phyloP scores from a whole-genome alignment of 2,113 vertebrate genomes.

The Collichthys lucidus region DNA sequence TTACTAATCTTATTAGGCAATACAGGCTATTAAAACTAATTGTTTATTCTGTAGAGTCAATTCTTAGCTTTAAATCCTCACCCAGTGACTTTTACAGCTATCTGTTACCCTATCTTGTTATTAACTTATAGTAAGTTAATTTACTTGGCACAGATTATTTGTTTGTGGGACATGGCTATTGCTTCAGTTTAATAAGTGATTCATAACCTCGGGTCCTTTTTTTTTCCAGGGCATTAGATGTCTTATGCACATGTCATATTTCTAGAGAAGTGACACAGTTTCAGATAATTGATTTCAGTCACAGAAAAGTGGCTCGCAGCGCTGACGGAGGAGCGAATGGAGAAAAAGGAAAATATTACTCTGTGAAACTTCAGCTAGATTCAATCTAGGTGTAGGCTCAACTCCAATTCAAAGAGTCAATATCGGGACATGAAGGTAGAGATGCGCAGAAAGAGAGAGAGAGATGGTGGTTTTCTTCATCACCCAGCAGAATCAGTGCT shows the following conservation, averaged over 20 bases:
- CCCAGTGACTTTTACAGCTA: neutral
- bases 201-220: conserved; percentile 10
- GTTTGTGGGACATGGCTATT: conserved; percentile 22
- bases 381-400: conserved; percentile 53
- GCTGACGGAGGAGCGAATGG: conserved; percentile 21
- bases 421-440: conserved; percentile 48
- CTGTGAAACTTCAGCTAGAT: conserved; percentile 44
- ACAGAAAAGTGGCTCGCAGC: conserved; percentile 36
- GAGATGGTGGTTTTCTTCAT: conserved; percentile 32
- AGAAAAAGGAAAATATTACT: conserved; percentile 54
- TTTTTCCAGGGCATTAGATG: neutral
- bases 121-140: conserved; percentile 1
- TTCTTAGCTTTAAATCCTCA: neutral
- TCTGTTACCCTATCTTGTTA: conserved; percentile 12
- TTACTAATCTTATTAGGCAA: conserved; percentile 14
- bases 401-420: conserved; percentile 52
- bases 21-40: conserved; percentile 3
- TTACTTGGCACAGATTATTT: conserved; percentile 31
- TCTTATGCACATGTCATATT: conserved; percentile 34
- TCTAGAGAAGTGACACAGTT: conserved; percentile 55
- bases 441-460: conserved; percentile 7
- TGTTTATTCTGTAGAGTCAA: neutral
- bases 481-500: conserved; percentile 39
- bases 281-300: conserved; percentile 51
- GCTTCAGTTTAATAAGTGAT: conserved; percentile 26